Conservation (phyloP, 2,888 invertebrate genomes). For the Uropetala carovei region DNA sequence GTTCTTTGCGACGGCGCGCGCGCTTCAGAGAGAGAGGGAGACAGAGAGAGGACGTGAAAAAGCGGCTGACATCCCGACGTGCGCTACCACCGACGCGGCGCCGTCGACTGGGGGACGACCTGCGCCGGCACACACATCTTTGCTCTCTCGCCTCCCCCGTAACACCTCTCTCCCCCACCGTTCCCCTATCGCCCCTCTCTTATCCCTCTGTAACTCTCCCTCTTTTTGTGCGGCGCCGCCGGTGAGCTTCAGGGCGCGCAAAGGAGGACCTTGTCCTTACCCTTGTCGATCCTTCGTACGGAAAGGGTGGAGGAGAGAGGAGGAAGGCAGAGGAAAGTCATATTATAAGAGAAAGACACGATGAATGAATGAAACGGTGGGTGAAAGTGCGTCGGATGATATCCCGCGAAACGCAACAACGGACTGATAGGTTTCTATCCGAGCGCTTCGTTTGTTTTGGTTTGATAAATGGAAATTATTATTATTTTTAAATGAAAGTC, state of each 20-base stretch:
- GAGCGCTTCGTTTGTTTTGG: too few species aligned
- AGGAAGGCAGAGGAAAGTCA: not conserved
- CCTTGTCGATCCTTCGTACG: not conserved
- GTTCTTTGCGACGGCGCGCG: not conserved
- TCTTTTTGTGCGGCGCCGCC: not conserved
- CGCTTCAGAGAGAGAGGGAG: not conserved
- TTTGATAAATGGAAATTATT: too few species aligned
- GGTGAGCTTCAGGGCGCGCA: not conserved
- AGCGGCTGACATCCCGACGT: not conserved
- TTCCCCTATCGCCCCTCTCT: too few species aligned
- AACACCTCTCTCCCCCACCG: too few species aligned
- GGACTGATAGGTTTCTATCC: too few species aligned
- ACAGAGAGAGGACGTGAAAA: not conserved
- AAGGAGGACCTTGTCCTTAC: conserved; percentile 25
- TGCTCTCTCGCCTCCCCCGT: too few species aligned
- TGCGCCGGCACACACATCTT: conserved; percentile 8
- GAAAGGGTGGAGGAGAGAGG: not conserved
- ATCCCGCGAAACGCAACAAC: too few species aligned
- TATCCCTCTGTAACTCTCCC: not conserved
- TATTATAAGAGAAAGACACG: not conserved
- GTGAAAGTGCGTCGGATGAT: too few species aligned
- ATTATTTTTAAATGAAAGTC: too few species aligned
- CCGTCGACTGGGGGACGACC: conserved; percentile 9
- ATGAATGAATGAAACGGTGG: not conserved
- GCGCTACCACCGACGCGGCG: not conserved